These are phyloP conservation scores for Lepidurus couesii DNA, from an alignment of 1,140 invertebrate species.

Conservation along the genomic window DNA sequence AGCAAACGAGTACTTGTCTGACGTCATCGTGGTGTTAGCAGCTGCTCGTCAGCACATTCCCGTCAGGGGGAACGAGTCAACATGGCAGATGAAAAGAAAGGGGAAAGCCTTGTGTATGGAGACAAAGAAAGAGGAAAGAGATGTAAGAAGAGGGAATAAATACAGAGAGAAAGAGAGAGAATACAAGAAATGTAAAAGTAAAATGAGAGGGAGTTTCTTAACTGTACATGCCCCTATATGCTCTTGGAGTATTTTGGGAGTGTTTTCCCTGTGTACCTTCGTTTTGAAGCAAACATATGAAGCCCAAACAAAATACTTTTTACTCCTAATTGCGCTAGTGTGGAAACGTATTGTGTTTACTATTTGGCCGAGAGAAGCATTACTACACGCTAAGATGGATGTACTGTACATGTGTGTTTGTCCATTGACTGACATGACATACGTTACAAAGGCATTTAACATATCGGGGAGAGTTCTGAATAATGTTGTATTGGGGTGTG, in stretches of 20 bases:
- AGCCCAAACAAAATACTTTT: too few relatives aligned
- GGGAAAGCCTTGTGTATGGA: neutral
- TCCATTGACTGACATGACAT: neutral
- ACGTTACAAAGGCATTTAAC: neutral
- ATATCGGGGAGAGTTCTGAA: too few relatives aligned
- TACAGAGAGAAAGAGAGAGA: too few relatives aligned
- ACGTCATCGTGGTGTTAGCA: neutral
- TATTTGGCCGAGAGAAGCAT: too few relatives aligned
- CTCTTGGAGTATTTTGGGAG: neutral
- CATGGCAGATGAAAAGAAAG: neutral
- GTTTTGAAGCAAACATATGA: neutral
- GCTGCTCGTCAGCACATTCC: neutral
- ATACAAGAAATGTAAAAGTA: neutral
- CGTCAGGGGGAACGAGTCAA: neutral
- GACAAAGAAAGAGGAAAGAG: slow-evolving; percentile 1
- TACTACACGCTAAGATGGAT: too few relatives aligned
- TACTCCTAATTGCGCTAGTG: too few relatives aligned
- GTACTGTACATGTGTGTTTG: neutral
- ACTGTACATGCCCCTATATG: slow-evolving; percentile 7
- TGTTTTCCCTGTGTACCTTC: too few relatives aligned
- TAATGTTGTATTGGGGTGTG: neutral
- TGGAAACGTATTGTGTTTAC: too few relatives aligned
- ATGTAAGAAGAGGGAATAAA: neutral
- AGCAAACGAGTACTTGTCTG: neutral
- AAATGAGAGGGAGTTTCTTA: neutral